These are phyloP conservation scores for Tragelaphus buxtoni DNA, from an alignment of 2,113 vertebrate genomes.

Conservation along the genomic window DNA sequence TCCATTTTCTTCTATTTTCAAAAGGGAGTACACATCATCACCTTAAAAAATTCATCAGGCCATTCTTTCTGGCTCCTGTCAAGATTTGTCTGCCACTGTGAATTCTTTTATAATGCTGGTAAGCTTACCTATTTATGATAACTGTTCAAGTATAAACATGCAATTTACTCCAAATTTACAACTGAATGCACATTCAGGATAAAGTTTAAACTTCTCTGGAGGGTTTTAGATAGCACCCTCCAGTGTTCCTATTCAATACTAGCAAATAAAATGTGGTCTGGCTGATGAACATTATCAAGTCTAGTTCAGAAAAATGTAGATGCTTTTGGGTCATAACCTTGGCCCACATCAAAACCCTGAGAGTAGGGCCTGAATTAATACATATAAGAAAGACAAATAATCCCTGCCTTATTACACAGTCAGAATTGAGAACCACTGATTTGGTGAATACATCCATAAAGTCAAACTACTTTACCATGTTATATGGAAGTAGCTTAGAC, in stretches of 20 bases:
- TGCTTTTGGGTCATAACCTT: not conserved
- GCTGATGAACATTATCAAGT: not conserved
- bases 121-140: not conserved
- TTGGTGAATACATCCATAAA: not conserved
- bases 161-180: not conserved
- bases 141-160: not conserved
- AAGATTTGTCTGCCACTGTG: not conserved
- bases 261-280: not conserved
- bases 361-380: not conserved
- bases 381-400: not conserved
- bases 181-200: not conserved
- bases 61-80: not conserved
- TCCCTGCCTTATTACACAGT: not conserved
- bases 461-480: not conserved
- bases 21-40: not conserved
- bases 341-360: not conserved
- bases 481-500: not conserved
- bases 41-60: not conserved
- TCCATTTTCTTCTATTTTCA: not conserved
- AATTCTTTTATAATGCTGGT: not conserved
- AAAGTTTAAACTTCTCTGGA: not conserved
- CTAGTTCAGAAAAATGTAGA: not conserved
- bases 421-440: not conserved
- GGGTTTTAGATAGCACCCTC: constrained; percentile 61
- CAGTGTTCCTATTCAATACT: constrained; percentile 39